Evolutionary conservation across 2,113 vertebrate genomes (phyloP).

Genomic region (Acanthochromis polyacanthus): DNA sequence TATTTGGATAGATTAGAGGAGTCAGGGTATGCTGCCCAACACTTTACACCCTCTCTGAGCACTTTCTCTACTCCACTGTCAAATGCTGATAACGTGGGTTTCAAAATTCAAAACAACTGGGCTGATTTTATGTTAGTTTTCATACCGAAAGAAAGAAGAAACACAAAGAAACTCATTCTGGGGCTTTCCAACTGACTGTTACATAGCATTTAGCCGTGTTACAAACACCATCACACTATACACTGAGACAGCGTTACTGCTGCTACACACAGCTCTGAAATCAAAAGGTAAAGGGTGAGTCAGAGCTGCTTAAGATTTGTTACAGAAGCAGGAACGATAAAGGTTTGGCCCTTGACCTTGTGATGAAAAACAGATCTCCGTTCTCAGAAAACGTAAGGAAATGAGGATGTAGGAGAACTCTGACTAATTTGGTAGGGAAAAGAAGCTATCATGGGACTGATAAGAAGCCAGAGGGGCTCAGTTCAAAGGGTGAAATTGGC

Average conservation of each 20-base stretch:
- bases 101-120: constrained; percentile 23
- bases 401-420: constrained; percentile 60
- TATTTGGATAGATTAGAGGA: constrained; percentile 77
- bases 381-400: constrained; percentile 68
- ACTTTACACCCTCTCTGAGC: constrained; percentile 49
- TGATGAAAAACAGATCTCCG: constrained; percentile 77
- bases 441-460: constrained; percentile 66
- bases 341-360: constrained; percentile 62
- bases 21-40: constrained; percentile 57
- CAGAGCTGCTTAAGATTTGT: constrained; percentile 3
- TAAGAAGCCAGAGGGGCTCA: constrained; percentile 73
- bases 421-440: constrained; percentile 64
- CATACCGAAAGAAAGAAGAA: neutral
- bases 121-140: neutral
- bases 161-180: neutral
- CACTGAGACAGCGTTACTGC: neutral
- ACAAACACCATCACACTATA: neutral
- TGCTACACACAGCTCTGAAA: neutral
- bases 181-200: neutral
- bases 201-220: neutral
- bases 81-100: constrained; percentile 36
- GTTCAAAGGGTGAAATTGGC: constrained; percentile 75
- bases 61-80: constrained; percentile 54
- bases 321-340: constrained; percentile 34
- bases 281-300: constrained; percentile 13